These are phyloP conservation scores for Muscicapa comitata DNA, from an alignment of 2,797 vertebrate species.

Conservation along the genomic window DNA sequence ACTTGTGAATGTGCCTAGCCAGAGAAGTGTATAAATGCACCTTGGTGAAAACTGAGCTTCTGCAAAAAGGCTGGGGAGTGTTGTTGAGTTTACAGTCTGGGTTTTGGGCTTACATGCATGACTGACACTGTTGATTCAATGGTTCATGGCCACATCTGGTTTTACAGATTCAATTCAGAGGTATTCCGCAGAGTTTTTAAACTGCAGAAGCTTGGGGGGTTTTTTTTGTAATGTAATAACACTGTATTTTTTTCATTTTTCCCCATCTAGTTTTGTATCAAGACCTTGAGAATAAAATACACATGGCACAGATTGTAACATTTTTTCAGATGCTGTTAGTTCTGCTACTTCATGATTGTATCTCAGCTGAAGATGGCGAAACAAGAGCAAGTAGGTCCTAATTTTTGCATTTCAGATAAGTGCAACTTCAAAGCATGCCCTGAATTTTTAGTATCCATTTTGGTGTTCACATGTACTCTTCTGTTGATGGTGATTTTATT, in stretches of 20 bases:
- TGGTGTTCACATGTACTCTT: not conserved
- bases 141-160: not conserved
- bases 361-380: conserved; percentile 87
- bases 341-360: conserved; percentile 80
- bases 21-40: not conserved
- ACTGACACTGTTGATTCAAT: not conserved
- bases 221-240: not conserved
- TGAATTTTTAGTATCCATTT: not conserved
- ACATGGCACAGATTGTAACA: conserved; percentile 82
- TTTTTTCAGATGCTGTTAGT: conserved; percentile 81
- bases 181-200: not conserved
- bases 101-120: not conserved
- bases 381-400: conserved; percentile 91
- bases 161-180: not conserved
- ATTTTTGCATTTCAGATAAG: not conserved
- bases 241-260: conserved; percentile 53
- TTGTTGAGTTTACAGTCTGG: not conserved
- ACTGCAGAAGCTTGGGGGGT: not conserved
- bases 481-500: not conserved
- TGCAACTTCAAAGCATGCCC: not conserved
- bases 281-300: conserved; percentile 69
- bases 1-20: not conserved
- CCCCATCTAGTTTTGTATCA: conserved; percentile 78
- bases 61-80: not conserved
- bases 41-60: not conserved